These are phyloP conservation scores for Helicoverpa armigera DNA, from an alignment of 1,140 invertebrate genomes.

Conservation along the genomic window DNA sequence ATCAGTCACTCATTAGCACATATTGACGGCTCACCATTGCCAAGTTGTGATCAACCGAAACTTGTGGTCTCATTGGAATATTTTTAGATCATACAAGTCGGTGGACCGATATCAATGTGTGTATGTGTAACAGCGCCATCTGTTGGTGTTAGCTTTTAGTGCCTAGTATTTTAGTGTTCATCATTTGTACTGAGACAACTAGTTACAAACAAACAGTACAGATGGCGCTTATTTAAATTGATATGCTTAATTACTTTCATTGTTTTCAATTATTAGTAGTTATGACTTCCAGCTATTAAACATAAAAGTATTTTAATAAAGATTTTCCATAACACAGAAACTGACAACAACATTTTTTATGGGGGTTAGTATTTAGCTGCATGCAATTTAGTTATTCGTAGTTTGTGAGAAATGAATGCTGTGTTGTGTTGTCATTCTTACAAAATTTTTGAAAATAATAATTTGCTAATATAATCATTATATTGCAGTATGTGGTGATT, in stretches of 20 bases:
- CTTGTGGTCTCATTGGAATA: constrained; percentile 75
- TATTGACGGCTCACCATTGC: constrained; percentile 66
- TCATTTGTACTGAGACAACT: not conserved
- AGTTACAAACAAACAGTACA: constrained; percentile 53
- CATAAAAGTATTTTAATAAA: too few relatives aligned
- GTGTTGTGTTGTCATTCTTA: constrained; percentile 15
- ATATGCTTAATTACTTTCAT: not conserved
- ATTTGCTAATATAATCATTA: not conserved
- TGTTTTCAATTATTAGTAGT: not conserved
- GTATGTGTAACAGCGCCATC: constrained; percentile 77
- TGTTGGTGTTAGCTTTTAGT: constrained; percentile 60
- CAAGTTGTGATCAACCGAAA: constrained; percentile 57
- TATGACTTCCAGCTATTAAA: too few relatives aligned
- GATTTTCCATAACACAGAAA: too few relatives aligned
- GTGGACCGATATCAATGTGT: constrained; percentile 77
- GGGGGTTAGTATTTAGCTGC: not conserved
- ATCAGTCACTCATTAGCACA: constrained; percentile 80
- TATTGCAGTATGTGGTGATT: constrained; percentile 95
- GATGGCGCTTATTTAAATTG: constrained; percentile 69
- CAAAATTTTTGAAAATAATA: not conserved
- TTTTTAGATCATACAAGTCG: constrained; percentile 52
- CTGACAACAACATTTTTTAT: not conserved
- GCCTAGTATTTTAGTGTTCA: constrained; percentile 17
- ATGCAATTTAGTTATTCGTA: not conserved
- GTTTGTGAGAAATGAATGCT: not conserved